Percentiles rank a stretch among this genome's conserved stretches.
phyloP scores from a whole-genome alignment of 2,888 invertebrate species.

The Listrodromus nycthemerus region DNA sequence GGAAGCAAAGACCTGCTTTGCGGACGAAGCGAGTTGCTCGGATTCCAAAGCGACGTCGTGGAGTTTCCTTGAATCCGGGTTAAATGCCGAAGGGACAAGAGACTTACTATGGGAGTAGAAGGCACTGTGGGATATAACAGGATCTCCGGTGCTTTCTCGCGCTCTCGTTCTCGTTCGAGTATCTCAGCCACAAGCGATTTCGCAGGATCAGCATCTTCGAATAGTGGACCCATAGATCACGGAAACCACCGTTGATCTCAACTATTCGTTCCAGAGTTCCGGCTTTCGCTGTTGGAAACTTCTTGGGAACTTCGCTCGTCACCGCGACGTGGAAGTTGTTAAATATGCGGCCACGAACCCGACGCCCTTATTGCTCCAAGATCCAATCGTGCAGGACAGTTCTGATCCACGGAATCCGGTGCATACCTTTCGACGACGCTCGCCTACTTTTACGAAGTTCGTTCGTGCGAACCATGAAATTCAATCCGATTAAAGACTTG shows the following conservation, averaged over 20 bases:
- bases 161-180: not conserved
- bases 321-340: not conserved
- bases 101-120: slow-evolving; percentile 17
- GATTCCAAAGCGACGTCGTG: slow-evolving; percentile 60
- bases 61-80: slow-evolving; percentile 64
- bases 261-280: slow-evolving; percentile 26
- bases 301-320: slow-evolving; percentile 32
- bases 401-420: not conserved
- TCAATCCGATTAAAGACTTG: not conserved
- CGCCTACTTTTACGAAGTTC: not conserved
- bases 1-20: slow-evolving; percentile 39
- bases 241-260: slow-evolving; percentile 40
- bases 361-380: not conserved
- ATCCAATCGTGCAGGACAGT: not conserved
- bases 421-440: not conserved
- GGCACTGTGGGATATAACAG: slow-evolving; percentile 12
- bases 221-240: slow-evolving; percentile 42
- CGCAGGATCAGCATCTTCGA: slow-evolving; percentile 30
- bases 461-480: not conserved
- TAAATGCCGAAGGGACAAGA: slow-evolving; percentile 55
- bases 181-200: slow-evolving; percentile 36
- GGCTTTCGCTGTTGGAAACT: slow-evolving; percentile 27
- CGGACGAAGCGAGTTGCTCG: slow-evolving; percentile 35
- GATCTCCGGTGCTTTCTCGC: not conserved
- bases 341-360: slow-evolving; percentile 19